Evolutionary conservation across 2,797 vertebrate genomes (phyloP), one percentile per base, ranked within the genome.

Genomic region (Aplochiton taeniatus): DNA sequence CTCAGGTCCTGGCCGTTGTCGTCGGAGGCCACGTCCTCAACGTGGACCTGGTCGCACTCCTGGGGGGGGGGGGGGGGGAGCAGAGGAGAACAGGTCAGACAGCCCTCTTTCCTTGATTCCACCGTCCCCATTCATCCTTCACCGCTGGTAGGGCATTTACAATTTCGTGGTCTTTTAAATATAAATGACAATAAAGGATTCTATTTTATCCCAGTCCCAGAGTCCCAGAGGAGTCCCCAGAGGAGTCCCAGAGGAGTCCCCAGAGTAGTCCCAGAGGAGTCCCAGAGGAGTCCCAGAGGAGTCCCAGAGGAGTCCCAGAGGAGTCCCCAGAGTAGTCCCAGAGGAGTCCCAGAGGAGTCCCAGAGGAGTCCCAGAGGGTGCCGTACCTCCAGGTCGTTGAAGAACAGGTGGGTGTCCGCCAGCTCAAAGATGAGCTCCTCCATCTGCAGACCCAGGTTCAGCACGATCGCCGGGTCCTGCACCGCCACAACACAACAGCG

Each of bases 341-440:
- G n/a, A n/a, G n/a, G n/a, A n/a, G n/a, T n/a, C n/a, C n/a, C n/a
- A n/a, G n/a, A n/a, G n/a, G n/a, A n/a, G n/a, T n/a, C n/a, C n/a
- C 47, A 48, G 11, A 13, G 11, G 47, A 44, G 11, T 4, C 16
- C 48, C 10, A 51, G 51, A 49, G 48, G 59, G 8, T 52, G 13
- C 1, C 16, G 61, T 44, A 98, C 97, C 94, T 99, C 97, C 77
- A 99, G 91, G 83, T 99, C 97, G 63, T 98, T 99, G 91, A 99
- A 99, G 92, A 99, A 99, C 1, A 99, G 93, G 78, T 99, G 96
- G 14, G 95, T 98, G 89, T 99, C 97, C 42, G 97, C 97, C 55
- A 99, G 94, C 91, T 99, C 96, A 80, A 99, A 99, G 85, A 99
- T 99, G 89, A 99, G 93, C 87, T 99, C 97, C 88, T 99, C 97